phyloP scores from a whole-genome alignment of 1,140 invertebrate genomes.

The Antheraea mylitta region DNA sequence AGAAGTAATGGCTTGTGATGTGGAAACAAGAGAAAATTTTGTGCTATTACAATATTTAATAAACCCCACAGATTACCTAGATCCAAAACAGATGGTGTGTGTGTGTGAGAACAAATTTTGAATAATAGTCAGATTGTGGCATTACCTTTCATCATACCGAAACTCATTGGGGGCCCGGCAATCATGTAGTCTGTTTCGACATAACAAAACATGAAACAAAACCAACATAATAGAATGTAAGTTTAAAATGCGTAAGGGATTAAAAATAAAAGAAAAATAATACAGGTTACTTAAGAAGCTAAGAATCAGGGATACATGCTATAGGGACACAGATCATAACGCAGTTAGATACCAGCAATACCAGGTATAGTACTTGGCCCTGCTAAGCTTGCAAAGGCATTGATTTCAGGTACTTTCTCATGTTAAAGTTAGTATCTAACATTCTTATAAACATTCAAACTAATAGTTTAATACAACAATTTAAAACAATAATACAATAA shows the following conservation, averaged over 20 bases:
- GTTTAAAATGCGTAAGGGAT: constrained; percentile 55
- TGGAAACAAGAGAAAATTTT: constrained; percentile 48
- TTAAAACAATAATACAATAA: constrained; percentile 3
- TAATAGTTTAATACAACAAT: not conserved
- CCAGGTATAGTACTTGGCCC: constrained; percentile 47
- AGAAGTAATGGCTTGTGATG: constrained; percentile 41
- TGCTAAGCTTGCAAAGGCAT: constrained; percentile 59
- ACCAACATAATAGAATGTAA: constrained; percentile 68
- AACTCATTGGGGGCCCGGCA: constrained; percentile 85
- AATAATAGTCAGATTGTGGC: constrained; percentile 56
- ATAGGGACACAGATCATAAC: constrained; percentile 35
- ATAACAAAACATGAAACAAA: constrained; percentile 83
- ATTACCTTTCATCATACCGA: constrained; percentile 89
- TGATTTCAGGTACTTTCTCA: constrained; percentile 47
- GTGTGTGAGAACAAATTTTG: constrained; percentile 62
- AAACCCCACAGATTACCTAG: constrained; percentile 64
- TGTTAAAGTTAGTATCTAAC: constrained; percentile 72
- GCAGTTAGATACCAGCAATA: constrained; percentile 69
- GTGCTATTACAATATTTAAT: constrained; percentile 47
- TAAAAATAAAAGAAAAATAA: constrained; percentile 46
- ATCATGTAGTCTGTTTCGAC: constrained; percentile 85
- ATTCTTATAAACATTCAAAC: constrained; percentile 38
- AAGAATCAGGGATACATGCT: constrained; percentile 67
- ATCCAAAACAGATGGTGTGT: constrained; percentile 50
- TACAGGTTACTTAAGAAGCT: constrained; percentile 56